Percentiles rank a stretch among this genome's conserved stretches.
phyloP scores from a whole-genome alignment of 53 echinoderm and acorn worm species.

The Hippasteria phrygiana region DNA sequence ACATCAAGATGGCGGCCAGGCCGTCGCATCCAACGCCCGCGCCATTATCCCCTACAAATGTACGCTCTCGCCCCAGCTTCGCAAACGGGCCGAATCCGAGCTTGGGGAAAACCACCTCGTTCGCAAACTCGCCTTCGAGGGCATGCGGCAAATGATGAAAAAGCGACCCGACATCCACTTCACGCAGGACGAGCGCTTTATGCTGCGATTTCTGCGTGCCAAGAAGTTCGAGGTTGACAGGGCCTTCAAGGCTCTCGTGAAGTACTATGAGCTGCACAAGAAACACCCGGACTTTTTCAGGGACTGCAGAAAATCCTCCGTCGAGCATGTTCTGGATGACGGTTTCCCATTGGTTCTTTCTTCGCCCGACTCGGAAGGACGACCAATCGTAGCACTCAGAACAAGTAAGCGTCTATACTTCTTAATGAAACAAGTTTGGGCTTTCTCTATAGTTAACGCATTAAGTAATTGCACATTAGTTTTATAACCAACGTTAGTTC shows the following conservation, averaged over 20 bases:
- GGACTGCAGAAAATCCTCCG: constrained; percentile 78
- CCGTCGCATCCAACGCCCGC: not conserved
- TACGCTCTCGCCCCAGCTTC: constrained; percentile 71
- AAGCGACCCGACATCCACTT: constrained; percentile 84
- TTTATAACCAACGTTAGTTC: no score
- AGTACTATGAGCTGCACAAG: constrained; percentile 93
- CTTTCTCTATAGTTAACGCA: no score
- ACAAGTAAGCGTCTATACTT: constrained; percentile 68
- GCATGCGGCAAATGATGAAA: constrained; percentile 75
- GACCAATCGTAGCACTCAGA: constrained; percentile 84
- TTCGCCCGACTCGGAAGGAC: constrained; percentile 78
- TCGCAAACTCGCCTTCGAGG: constrained; percentile 74
- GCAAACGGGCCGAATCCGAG: constrained; percentile 82
- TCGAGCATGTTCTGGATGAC: constrained; percentile 88
- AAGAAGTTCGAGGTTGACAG: constrained; percentile 95
- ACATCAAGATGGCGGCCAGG: constrained; percentile 22
- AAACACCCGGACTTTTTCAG: constrained; percentile 90
- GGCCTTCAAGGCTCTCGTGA: constrained; percentile 85
- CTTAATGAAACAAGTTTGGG: no score
- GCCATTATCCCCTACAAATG: constrained; percentile 60
- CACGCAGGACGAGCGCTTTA: constrained; percentile 80
- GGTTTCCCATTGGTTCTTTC: constrained; percentile 86
- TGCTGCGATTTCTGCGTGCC: constrained; percentile 90
- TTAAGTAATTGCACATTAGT: no score
- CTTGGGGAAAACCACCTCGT: constrained; percentile 81